Evolutionary conservation across 2,113 vertebrate genomes (phyloP), one percentile per base, ranked within the genome.

Genomic region (Rhabdornis inornatus): DNA sequence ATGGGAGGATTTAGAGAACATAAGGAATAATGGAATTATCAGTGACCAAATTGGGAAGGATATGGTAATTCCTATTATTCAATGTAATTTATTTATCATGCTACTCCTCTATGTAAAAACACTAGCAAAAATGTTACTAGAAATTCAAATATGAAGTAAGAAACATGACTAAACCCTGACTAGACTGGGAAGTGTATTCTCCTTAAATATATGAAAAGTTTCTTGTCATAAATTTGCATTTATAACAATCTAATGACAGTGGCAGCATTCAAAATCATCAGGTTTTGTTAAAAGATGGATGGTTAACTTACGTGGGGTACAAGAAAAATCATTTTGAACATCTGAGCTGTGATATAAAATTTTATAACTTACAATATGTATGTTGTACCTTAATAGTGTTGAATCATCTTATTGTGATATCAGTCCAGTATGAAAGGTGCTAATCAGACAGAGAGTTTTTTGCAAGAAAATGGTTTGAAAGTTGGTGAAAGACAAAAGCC

Each of bases 331-430:
- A 45, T 12, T 68, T 33, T 31, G 3, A 24, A 50, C 8, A n/a
- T n/a, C 28, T 55, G 7, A 50, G 4, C 5, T 59, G 39, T 49
- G 27, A 76, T 55, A 57, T 37, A 15, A 63, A 64, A 45, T 45
- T 27, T 35, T 39, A 37, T 81, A 81, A 59, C 14, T 69, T 21
- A 30, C 0, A 5, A 18, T 55, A 50, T 0, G 0, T 44, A 21
- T 47, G 22, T 56, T 3, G 0, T 33, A 63, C 2, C 2, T 72
- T 37, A 33, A 8, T 30, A 49, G 4, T 25, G 20, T 27, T 31
- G 21, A 65, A 60, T 59, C 28, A 24, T 25, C 14, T 39, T 56
- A 35, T 23, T 79, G 27, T 59, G 25, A 44, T 44, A 27, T 21
- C 13, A 31, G 3, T 78, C 50, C 11, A 49, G 6, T 44, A 37